phyloP scores from a whole-genome alignment of 2,113 vertebrate species.

The Oxygymnocypris stewartii region DNA sequence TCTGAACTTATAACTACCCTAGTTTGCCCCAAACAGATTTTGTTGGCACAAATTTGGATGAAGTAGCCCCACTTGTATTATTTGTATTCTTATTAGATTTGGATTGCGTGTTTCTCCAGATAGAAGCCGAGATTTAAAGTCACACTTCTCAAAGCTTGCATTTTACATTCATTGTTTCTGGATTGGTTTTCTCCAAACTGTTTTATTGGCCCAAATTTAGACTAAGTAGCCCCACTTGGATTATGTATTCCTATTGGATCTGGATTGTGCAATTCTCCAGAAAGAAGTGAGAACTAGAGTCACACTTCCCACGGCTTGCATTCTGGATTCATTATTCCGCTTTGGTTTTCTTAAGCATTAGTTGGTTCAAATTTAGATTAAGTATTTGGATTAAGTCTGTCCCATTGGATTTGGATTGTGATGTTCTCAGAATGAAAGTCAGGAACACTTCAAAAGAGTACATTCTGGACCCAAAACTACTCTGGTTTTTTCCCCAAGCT shows the following conservation, averaged over 20 bases:
- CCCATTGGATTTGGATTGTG: background rate
- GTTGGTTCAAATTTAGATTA: background rate
- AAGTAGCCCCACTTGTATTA: background rate
- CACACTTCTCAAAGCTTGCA: too few species aligned
- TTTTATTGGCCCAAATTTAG: too few species aligned
- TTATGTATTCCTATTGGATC: too few species aligned
- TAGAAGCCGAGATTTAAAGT: background rate
- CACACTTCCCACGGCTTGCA: background rate
- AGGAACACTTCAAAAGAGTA: background rate
- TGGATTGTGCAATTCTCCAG: too few species aligned
- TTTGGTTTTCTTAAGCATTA: background rate
- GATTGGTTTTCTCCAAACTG: too few species aligned
- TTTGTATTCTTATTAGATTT: background rate
- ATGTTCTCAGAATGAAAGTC: background rate
- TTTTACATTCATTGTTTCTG: too few species aligned
- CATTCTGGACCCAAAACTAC: background rate
- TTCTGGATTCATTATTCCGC: background rate
- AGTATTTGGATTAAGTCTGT: background rate
- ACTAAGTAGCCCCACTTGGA: too few species aligned
- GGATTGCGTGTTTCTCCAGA: background rate
- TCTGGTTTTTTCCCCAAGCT: background rate
- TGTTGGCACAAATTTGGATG: background rate
- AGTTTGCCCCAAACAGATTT: background rate
- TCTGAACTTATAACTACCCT: background rate
- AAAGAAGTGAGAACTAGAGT: too few species aligned